A percentile compares a stretch with the other conserved stretches of the same genome.
These are phyloP conservation scores for Crepidodera aurea DNA, from an alignment of 2,888 invertebrate genomes.

Conservation along the genomic window DNA sequence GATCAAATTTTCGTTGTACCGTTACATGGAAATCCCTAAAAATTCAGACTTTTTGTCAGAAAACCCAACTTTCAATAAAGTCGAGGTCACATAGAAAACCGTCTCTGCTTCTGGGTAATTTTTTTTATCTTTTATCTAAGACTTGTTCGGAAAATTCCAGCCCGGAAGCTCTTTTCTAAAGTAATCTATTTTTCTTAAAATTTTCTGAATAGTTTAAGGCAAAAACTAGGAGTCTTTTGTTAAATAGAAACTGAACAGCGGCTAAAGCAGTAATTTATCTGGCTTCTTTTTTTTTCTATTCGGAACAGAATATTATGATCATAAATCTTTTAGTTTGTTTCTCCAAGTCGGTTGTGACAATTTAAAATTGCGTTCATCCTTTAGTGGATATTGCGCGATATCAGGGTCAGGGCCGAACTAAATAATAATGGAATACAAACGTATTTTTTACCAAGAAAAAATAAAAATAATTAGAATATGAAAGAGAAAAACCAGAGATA, in stretches of 20 bases:
- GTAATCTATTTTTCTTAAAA: slow-evolving; percentile 3
- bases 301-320: slow-evolving; percentile 1
- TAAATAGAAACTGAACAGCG: slow-evolving; percentile 6
- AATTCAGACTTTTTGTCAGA: too few species aligned
- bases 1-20: too few species aligned
- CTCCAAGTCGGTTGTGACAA: background rate
- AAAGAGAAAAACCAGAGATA: too few species aligned
- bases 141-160: background rate
- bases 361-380: slow-evolving; percentile 2
- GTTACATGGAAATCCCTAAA: too few species aligned
- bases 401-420: background rate
- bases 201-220: background rate
- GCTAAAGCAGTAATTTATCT: slow-evolving; percentile 11
- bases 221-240: background rate
- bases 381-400: background rate
- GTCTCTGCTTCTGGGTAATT: too few species aligned
- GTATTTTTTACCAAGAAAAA: too few species aligned
- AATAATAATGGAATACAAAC: too few species aligned
- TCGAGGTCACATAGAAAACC: too few species aligned
- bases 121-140: background rate
- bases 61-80: too few species aligned
- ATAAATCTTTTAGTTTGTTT: slow-evolving; percentile 14
- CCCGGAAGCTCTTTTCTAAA: background rate
- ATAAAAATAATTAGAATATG: too few species aligned
- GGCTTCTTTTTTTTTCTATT: slow-evolving; percentile 2